phyloP scores from a whole-genome alignment of 2,797 vertebrate species.

The Schizothorax lantsangensis region DNA sequence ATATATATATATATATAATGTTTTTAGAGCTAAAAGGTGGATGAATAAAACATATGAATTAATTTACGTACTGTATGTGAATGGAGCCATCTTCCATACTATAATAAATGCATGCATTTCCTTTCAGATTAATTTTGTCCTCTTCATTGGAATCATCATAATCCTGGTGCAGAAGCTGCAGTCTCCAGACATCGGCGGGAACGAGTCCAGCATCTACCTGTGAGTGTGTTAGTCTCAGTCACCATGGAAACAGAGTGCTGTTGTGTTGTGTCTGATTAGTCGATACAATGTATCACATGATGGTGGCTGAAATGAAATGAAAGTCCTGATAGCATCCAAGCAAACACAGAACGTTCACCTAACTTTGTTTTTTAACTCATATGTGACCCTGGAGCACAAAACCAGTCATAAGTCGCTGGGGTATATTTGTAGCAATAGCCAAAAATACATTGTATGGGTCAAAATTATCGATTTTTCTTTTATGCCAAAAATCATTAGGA shows the following conservation, averaged over 20 bases:
- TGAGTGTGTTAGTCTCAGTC: constrained; percentile 78
- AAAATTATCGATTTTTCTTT: too few species aligned
- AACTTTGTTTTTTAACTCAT: not conserved
- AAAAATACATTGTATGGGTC: too few species aligned
- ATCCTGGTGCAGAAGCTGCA: constrained; percentile 99
- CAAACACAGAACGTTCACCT: not conserved
- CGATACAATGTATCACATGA: not conserved
- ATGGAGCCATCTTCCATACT: not conserved
- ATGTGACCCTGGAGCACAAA: too few species aligned
- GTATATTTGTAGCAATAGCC: too few species aligned
- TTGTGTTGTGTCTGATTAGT: constrained; percentile 39
- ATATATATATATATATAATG: not conserved
- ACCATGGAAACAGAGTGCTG: constrained; percentile 52
- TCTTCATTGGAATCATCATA: constrained; percentile 96
- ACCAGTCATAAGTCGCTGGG: too few species aligned
- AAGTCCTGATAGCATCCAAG: not conserved
- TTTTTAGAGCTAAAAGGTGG: not conserved
- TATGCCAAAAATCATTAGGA: too few species aligned
- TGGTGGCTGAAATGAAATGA: constrained; percentile 10
- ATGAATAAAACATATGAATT: not conserved
- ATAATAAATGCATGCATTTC: not conserved
- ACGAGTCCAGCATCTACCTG: constrained; percentile 98
- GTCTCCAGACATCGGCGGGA: constrained; percentile 96
- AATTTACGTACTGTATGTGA: not conserved
- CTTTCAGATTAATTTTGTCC: constrained; percentile 92